These are phyloP conservation scores for Neoseiulus cucumeris DNA, from an alignment of 1,140 invertebrate genomes.

Conservation along the genomic window DNA sequence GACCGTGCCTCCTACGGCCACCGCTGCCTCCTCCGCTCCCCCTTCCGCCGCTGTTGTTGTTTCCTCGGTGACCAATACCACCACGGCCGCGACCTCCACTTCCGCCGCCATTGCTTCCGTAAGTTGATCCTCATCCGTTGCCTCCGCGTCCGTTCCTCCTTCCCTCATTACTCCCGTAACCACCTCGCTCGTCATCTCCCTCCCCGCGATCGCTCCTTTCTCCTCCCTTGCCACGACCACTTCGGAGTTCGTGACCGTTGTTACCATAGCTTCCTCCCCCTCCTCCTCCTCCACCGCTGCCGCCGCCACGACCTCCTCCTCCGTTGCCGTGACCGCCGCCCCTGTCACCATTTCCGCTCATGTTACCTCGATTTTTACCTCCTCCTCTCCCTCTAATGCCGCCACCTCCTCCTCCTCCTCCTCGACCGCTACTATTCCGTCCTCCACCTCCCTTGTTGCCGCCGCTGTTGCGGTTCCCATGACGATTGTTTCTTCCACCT, in stretches of 20 bases:
- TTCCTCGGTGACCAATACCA: not conserved
- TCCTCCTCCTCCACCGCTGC: conserved; percentile 9
- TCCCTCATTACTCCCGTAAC: not conserved
- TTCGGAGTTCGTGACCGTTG: not conserved
- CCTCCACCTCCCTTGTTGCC: not conserved
- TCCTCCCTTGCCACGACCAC: conserved; percentile 9
- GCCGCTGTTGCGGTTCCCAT: conserved; percentile 6
- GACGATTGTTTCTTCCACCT: no score
- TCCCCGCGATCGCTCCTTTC: not conserved
- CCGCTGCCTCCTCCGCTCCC: not conserved
- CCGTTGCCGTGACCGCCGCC: conserved; percentile 5
- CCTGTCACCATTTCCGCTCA: not conserved
- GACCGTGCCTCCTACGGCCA: not conserved
- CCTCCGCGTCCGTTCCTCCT: not conserved
- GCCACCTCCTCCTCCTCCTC: not conserved
- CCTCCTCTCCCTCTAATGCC: not conserved
- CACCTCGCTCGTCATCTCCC: not conserved
- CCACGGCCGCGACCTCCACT: not conserved
- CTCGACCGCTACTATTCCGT: not conserved
- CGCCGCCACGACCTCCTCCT: conserved; percentile 2
- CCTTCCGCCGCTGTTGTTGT: no score
- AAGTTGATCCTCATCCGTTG: not conserved
- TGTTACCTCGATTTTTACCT: conserved; percentile 4
- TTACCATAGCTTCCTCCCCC: conserved; percentile 11
- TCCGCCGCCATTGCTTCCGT: not conserved